Conservation (phyloP, 2,113 vertebrate species). For the Anolis carolinensis region DNA sequence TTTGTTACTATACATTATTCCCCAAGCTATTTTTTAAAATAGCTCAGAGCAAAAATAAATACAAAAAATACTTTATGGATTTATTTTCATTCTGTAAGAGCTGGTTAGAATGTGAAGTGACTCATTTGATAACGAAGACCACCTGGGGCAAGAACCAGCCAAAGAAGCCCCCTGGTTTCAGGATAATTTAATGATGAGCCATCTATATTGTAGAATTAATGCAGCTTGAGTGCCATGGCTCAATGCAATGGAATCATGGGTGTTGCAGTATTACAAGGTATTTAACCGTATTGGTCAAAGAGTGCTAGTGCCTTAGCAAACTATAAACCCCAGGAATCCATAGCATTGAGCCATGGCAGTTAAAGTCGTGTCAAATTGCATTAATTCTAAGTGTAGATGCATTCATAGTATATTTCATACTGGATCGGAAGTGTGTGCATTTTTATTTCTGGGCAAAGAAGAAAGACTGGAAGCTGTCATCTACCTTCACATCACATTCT, state of each 20-base stretch:
- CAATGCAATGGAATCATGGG: no score
- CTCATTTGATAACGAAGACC: neutral
- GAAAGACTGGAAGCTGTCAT: neutral
- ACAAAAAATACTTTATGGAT: neutral
- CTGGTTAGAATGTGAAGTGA: neutral
- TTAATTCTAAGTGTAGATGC: no score
- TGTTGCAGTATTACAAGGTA: no score
- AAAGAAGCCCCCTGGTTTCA: neutral
- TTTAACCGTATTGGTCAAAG: no score
- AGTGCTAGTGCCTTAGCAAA: no score
- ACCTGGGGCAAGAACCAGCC: neutral
- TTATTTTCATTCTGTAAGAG: neutral
- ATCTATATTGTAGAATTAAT: no score
- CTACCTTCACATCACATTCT: neutral
- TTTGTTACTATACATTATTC: neutral
- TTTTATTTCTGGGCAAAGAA: neutral
- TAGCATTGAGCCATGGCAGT: no score
- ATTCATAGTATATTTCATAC: neutral
- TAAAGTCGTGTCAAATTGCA: no score
- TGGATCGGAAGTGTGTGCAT: neutral
- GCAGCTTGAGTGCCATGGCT: no score
- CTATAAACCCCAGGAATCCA: no score
- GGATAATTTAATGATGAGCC: no score
- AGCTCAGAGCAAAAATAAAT: neutral
- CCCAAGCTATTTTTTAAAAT: constrained; percentile 17